Base-by-base conservation (phyloP, 37 sponge, comb jelly and placozoan genomes). In the Hexactinellida sp. region DNA sequence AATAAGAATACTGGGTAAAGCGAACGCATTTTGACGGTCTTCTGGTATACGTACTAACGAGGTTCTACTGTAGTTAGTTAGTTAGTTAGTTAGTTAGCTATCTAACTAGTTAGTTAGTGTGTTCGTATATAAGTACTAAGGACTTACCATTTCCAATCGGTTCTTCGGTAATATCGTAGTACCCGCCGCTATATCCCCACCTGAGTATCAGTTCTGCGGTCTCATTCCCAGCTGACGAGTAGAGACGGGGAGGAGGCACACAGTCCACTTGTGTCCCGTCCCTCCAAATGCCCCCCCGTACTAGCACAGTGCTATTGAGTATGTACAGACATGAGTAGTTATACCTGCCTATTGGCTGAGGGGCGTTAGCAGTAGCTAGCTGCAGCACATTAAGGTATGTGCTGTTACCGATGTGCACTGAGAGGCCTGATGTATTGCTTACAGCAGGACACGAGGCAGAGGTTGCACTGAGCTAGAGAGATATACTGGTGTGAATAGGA, bases 131-230 rank as follows among this genome's bases (percentile, higher is more conserved):
- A n/a, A n/a, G n/a, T n/a, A n/a, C n/a, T n/a, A n/a, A n/a, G n/a
- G n/a, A n/a, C 76, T 63, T 63, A 63, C 76, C 76, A n/a, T 63
- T 63, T n/a, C n/a, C n/a, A n/a, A 63, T 63, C 5, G 30, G 30
- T 23, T 63, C 25, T 63, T 63, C 76, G 5, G 3, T n/a, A n/a
- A 63, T 63, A 13, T 41, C 13, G 30, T 63, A 63, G 3, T 32
- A 3, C 13, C 52, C 52, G 16, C 52, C 16, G 16, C 30, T 63
- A 10, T 25, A 3, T 21, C 76, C 76, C 76, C 76, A 63, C 13
- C 5, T 32, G 3, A 63, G 30, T 21, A n/a, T n/a, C 76, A 63
- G 76, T 3, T 25, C 30, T n/a, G 34, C 13, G 3, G 3, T 23
- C 13, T 63, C 76, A 16, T 16, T 13, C n/a, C n/a, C n/a, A n/a